These are phyloP conservation scores for Cyclargus thomasi DNA, from an alignment of 1,140 invertebrate species.

Conservation along the genomic window DNA sequence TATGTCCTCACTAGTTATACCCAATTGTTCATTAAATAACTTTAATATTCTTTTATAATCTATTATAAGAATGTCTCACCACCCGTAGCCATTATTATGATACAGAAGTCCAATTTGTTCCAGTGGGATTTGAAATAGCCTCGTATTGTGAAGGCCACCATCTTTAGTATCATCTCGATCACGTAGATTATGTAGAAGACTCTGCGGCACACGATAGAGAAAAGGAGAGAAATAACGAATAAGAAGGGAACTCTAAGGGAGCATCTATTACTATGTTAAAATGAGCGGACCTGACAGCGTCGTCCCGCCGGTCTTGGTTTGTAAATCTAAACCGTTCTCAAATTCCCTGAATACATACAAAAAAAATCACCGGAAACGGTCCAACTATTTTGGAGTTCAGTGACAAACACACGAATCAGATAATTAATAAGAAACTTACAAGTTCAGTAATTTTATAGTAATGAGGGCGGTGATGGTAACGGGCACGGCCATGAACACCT, in stretches of 20 bases:
- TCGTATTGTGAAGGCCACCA: constrained; percentile 42
- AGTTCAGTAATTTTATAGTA: constrained; percentile 49
- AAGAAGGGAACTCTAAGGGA: neutral
- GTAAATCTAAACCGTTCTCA: no score
- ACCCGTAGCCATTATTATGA: constrained; percentile 58
- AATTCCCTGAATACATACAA: no score
- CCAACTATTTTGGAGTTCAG: no score
- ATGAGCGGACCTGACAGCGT: no score
- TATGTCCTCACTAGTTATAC: no score
- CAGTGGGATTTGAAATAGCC: constrained; percentile 65
- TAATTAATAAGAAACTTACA: constrained; percentile 40
- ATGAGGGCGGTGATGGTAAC: constrained; percentile 25
- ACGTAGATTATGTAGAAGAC: constrained; percentile 58
- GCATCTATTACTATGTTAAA: no score
- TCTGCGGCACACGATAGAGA: constrained; percentile 29
- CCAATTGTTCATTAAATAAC: no score
- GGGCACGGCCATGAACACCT: constrained; percentile 38
- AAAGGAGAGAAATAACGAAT: neutral
- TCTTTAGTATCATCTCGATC: constrained; percentile 59
- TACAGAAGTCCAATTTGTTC: constrained; percentile 65
- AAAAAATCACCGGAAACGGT: no score
- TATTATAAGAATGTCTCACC: constrained; percentile 40
- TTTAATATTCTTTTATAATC: neutral
- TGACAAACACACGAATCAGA: no score
- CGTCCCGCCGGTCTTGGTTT: no score